These are phyloP conservation scores for Clivina fossor DNA, from an alignment of 2,888 invertebrate genomes.

Conservation along the genomic window DNA sequence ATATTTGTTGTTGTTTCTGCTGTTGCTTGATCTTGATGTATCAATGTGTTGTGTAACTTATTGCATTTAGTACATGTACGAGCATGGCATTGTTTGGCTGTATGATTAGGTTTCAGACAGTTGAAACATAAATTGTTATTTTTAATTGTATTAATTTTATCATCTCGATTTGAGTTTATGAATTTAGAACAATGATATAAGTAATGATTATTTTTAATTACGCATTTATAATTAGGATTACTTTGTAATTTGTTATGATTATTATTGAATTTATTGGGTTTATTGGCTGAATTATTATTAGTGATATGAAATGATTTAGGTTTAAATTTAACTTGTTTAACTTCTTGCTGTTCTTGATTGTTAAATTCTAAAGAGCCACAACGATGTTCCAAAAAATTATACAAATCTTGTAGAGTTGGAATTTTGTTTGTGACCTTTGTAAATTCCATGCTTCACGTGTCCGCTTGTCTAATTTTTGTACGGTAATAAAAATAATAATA, in stretches of 20 bases:
- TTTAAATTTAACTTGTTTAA: too few species aligned
- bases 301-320: too few species aligned
- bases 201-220: constrained; percentile 12
- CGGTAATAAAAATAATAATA: constrained; percentile 10
- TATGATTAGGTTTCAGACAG: neutral
- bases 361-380: constrained; percentile 18
- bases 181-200: neutral
- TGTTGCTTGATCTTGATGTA: constrained; percentile 9
- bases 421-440: neutral
- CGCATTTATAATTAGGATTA: too few species aligned
- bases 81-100: neutral
- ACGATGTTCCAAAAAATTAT: constrained; percentile 18
- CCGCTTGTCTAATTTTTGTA: constrained; percentile 15
- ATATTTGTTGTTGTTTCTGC: too few species aligned
- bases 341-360: neutral
- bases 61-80: neutral
- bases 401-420: constrained; percentile 6
- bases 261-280: neutral
- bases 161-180: neutral
- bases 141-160: neutral
- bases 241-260: too few species aligned
- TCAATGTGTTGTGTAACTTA: neutral
- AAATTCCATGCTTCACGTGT: constrained; percentile 20
- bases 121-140: neutral
- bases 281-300: neutral